Conservation (phyloP, 2,113 vertebrate genomes). For the Xyrauchen texanus region DNA sequence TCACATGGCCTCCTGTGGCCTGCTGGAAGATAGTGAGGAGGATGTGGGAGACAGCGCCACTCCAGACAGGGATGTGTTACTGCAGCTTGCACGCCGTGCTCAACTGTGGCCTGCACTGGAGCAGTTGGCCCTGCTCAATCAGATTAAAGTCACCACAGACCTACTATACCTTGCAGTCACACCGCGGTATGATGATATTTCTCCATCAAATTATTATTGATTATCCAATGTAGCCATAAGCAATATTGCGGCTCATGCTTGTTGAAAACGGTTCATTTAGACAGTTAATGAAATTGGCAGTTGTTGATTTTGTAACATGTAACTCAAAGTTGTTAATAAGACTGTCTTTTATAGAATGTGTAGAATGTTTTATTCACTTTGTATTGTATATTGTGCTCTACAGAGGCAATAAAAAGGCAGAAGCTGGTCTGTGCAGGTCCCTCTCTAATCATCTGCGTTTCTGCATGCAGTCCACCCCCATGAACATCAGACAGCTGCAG, state of each 20-base stretch:
- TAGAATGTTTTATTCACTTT: neutral
- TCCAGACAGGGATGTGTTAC: constrained; percentile 69
- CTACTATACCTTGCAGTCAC: constrained; percentile 70
- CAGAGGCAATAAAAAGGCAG: constrained; percentile 72
- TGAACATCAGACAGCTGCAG: constrained; percentile 81
- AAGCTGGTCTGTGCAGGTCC: constrained; percentile 64
- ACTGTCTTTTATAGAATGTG: no score
- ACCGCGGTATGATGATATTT: constrained; percentile 61
- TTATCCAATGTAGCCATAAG: neutral
- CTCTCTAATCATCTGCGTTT: constrained; percentile 82
- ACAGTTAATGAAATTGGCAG: no score
- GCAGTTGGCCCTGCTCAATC: constrained; percentile 83
- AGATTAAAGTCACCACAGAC: constrained; percentile 83
- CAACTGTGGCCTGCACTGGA: constrained; percentile 93
- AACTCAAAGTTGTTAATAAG: no score
- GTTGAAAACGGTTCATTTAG: neutral
- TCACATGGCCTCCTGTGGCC: constrained; percentile 77
- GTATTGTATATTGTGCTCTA: constrained; percentile 34
- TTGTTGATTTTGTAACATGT: no score
- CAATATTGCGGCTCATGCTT: neutral
- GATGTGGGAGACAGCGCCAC: constrained; percentile 49
- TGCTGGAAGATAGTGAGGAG: constrained; percentile 58
- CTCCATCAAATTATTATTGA: neutral
- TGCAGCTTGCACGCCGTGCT: constrained; percentile 76
- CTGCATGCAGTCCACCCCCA: constrained; percentile 85